These are phyloP conservation scores for Cheilosia urbana DNA, from an alignment of 2,888 invertebrate genomes.

Conservation along the genomic window DNA sequence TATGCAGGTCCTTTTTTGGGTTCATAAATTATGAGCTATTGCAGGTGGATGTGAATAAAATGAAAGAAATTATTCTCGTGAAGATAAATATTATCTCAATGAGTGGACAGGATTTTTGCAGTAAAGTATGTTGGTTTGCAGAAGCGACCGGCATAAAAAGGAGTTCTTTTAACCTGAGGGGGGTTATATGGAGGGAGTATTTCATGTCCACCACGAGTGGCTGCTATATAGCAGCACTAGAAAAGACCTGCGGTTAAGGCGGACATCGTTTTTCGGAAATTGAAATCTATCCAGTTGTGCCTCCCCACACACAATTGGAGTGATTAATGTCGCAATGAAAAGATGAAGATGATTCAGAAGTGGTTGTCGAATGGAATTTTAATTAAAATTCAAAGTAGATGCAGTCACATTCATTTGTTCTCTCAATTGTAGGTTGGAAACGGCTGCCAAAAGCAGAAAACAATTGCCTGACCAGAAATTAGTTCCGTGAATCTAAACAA, in stretches of 20 bases:
- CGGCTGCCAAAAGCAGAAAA: too few species aligned
- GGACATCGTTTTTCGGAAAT: neutral
- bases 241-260: neutral
- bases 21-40: constrained; percentile 5
- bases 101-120: neutral
- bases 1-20: neutral
- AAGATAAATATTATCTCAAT: neutral
- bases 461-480: too few species aligned
- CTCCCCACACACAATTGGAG: too few species aligned
- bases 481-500: too few species aligned
- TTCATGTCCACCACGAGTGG: neutral
- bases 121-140: neutral
- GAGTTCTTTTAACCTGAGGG: neutral
- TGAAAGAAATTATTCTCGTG: constrained; percentile 6
- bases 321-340: too few species aligned
- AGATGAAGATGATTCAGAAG: too few species aligned
- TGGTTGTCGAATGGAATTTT: too few species aligned
- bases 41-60: constrained; percentile 20
- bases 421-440: too few species aligned
- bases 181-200: neutral
- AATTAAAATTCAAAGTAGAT: too few species aligned
- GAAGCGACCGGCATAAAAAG: neutral
- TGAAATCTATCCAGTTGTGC: too few species aligned
- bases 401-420: too few species aligned
- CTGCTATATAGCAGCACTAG: neutral